Conservation (phyloP, 2,888 invertebrate genomes). For the Drosophila melanosoma region DNA sequence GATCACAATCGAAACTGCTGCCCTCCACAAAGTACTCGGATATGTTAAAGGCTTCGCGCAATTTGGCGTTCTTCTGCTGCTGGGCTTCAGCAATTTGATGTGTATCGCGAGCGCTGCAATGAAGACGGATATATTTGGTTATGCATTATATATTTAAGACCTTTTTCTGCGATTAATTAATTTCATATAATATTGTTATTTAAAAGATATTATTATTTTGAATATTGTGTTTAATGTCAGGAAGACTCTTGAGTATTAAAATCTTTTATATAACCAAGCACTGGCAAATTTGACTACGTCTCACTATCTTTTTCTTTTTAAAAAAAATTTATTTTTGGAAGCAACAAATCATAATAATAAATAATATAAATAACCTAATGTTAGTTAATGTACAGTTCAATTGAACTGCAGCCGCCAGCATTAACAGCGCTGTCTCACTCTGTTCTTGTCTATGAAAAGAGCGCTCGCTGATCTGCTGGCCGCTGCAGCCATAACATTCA, state of each 20-base stretch:
- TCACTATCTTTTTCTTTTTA: too few relatives aligned
- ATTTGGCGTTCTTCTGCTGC: slow-evolving; percentile 96
- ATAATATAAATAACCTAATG: too few relatives aligned
- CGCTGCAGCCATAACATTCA: neutral
- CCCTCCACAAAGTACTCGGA: slow-evolving; percentile 97
- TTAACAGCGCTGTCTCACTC: neutral
- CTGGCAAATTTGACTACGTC: too few relatives aligned
- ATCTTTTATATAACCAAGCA: too few relatives aligned
- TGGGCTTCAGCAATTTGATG: slow-evolving; percentile 98
- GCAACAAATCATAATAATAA: too few relatives aligned
- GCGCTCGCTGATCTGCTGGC: neutral
- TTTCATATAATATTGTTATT: too few relatives aligned
- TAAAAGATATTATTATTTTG: too few relatives aligned
- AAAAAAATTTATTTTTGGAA: too few relatives aligned
- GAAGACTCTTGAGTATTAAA: too few relatives aligned
- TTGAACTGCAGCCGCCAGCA: neutral
- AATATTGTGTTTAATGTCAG: too few relatives aligned
- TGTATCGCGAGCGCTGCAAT: slow-evolving; percentile 94
- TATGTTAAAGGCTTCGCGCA: slow-evolving; percentile 97
- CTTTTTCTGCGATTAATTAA: too few relatives aligned
- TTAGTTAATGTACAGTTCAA: too few relatives aligned
- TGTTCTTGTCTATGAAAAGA: neutral
- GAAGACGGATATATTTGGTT: neutral
- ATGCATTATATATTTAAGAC: neutral
- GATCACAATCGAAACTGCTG: slow-evolving; percentile 94